Base-by-base conservation (phyloP, 2,888 invertebrate species). In the Eristalis arbustorum region DNA sequence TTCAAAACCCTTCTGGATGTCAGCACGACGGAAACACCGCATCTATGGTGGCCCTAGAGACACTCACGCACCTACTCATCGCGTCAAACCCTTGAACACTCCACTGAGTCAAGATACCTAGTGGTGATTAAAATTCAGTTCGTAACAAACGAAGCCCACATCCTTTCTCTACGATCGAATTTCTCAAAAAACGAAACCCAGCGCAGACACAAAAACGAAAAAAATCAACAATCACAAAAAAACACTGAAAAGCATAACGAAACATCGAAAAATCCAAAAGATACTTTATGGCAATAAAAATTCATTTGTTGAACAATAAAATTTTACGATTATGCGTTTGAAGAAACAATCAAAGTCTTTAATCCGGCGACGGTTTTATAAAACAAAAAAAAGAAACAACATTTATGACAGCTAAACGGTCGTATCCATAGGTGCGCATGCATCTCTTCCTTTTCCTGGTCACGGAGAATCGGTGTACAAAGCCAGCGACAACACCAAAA, bases 311-410 rank as follows among this genome's bases (percentile, higher is more conserved):
- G 64, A 34, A 49, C 57, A 69, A 83, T 83, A 78, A 83, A 77
- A 72, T 74, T 84, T 83, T 78, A 87, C 74, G 87, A 82, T 87
- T 78, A 87, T 87, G 72, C 62, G 62, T 83, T 78, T 78, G 57
- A n/a, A 72, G 87, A 87, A 87, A 67, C 82, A 87, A 78, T 81
- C 75, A 64, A 73, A 68, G 40, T 22, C 23, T 57, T 28, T 80
- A 73, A 73, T 68, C 73, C 73, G 56, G 25, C 22, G 59, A 72
- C 66, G 14, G 0, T 66, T 56, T 63, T 73, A 28, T 62, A 62
- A 62, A 31, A 31, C 28, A 62, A 23, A 62, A 28, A 61, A n/a
- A 56, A n/a, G n/a, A 31, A 49, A 61, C n/a, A 59, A 25, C 61
- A 61, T 80, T 79, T 73, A 79, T 73, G 73, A 79, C 73, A 73